Base-by-base conservation (phyloP, 2,797 vertebrate genomes). In the Chanos chanos region DNA sequence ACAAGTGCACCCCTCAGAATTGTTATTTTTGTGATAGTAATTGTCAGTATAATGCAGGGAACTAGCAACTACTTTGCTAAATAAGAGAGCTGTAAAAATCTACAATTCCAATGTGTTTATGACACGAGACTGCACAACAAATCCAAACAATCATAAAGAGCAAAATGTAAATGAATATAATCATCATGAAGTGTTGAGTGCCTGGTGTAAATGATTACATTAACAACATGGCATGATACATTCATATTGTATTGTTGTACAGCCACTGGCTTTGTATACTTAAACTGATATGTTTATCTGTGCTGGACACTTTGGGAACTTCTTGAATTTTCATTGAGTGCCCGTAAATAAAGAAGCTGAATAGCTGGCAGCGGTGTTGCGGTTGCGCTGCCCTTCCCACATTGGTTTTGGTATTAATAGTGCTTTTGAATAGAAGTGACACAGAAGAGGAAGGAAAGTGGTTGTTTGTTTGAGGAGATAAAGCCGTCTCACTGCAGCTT, bases 371-470 rank as follows among this genome's bases (percentile, higher is more conserved):
- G 74, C 72, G 78, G 75, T 74, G 79, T 72, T 88, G 87, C 40
- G 85, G 85, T 87, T 75, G 64, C 62, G 44, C 69, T 61, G 68
- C 67, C 76, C 79, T 85, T 87, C 82, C 86, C 78, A 79, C 77
- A 78, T 70, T 31, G 52, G 40, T 57, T 74, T 61, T 66, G 64
- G 63, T 75, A 70, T 66, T 76, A 82, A 83, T 53, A 71, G 77
- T 63, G 73, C 79, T 77, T 87, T 87, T 90, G 79, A 88, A 85
- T 69, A 71, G 70, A 18, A 47, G 45, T 54, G 37, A 21, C 48
- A 70, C 60, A 89, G 84, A 90, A 91, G 83, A 72, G 89, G 90
- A 90, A 90, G 85, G 81, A 89, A 85, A 86, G 76, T 73, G 74
- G 73, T 84, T 85, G 84, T 86, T 89, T 90, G 86, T 90, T 89